Evolutionary conservation across 2,888 invertebrate species (phyloP), one percentile per base, ranked within the genome.

Genomic region (Gonocerus acuteangulatus): DNA sequence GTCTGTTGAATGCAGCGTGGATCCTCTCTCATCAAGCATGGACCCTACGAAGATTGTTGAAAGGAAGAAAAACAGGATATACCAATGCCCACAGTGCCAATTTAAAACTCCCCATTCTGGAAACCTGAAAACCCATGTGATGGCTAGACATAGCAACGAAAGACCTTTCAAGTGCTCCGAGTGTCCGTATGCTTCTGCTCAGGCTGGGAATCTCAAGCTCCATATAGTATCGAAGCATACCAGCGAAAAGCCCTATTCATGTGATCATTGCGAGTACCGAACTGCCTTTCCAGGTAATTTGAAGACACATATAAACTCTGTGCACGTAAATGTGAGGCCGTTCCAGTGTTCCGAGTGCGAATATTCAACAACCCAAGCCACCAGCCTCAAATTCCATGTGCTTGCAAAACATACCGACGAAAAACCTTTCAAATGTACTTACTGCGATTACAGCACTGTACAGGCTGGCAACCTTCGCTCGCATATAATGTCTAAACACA

Each of bases 401-500:
- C 21, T 54, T 18, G 39, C 54, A 1, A 36, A 39, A 15, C 54
- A 54, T 39, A 54, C 54, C 0, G 39, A 54, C 4, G 54, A 54
- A n/a, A 54, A 54, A 21, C 54, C 54, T 6, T 39, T 22, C 13
- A 18, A 54, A 21, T 54, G 54, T 9, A 21, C 21, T 3, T 18
- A 15, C 1, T 54, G 54, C 23, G 39, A 15, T 13, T 54, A 54
- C 39, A 54, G 39, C 16, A 21, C 39, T 2, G 39, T 39, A 15
- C 39, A 39, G 42, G 13, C 54, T 9, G 39, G 21, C 2, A 39
- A 54, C 13, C 23, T 54, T 21, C 32, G 42, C 3, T 22, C 34
- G n/a, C 54, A 54, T n/a, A 42, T 54, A 1, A 54, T 54, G 54
- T 42, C 39, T 2, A 34, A 54, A 3, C 54, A 54, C 39, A 54